A percentile compares a stretch with the other conserved stretches of the same genome.
phyloP scores from a whole-genome alignment of 2,113 vertebrate species.

The Mesoclemmys tuberculata region DNA sequence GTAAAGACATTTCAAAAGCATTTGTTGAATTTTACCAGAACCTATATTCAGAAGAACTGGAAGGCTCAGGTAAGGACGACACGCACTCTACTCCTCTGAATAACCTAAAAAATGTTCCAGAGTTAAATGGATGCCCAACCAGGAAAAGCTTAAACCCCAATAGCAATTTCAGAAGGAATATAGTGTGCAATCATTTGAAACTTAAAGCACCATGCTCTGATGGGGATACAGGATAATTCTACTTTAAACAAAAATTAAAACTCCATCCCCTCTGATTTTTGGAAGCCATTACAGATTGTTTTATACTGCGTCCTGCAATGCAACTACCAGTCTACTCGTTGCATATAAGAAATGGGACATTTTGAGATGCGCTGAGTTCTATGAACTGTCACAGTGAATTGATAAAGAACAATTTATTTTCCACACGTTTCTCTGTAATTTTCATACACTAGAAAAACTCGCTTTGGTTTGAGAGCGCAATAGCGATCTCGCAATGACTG shows the following conservation, averaged over 20 bases:
- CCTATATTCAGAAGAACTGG: neutral
- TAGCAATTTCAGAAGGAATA: slow-evolving; percentile 18
- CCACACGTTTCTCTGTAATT: neutral
- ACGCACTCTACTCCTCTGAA: neutral
- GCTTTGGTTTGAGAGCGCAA: neutral
- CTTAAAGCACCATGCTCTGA: neutral
- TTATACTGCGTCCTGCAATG: accelerated
- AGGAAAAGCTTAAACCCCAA: neutral
- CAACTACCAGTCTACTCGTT: neutral
- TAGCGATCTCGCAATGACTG: accelerated
- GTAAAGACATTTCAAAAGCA: neutral
- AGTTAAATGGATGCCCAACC: neutral
- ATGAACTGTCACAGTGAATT: neutral
- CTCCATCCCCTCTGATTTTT: slow-evolving; percentile 6
- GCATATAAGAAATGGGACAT: neutral
- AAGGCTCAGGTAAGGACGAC: slow-evolving; percentile 3
- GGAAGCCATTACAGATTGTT: neutral
- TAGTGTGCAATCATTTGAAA: slow-evolving; percentile 1
- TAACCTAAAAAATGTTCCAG: slow-evolving; percentile 10
- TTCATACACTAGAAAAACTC: neutral
- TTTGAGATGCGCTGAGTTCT: neutral
- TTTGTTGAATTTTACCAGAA: slow-evolving; percentile 11
- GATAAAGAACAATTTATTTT: neutral
- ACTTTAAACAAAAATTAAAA: neutral
- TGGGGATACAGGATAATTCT: slow-evolving; percentile 15